Evolutionary conservation across 1,140 invertebrate species (phyloP).

Genomic region (Tyrophagus putrescentiae): DNA sequence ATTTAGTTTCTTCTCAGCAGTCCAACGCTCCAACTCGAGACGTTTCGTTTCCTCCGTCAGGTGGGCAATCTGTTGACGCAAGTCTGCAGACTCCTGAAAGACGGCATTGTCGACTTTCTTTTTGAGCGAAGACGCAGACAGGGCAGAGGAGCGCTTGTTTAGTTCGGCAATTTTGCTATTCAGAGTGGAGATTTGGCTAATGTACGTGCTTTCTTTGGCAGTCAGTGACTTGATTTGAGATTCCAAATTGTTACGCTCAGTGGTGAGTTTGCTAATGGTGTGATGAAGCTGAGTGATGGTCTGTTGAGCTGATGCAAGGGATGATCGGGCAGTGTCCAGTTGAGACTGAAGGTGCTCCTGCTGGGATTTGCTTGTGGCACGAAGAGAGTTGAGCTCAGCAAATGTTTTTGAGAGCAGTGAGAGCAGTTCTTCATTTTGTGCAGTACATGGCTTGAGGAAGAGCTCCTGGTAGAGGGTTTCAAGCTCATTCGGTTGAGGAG

Average conservation of each 20-base stretch:
- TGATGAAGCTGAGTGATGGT: too few relatives aligned
- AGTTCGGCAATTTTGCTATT: neutral
- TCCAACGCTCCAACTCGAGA: conserved; percentile 2
- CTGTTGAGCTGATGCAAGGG: too few relatives aligned
- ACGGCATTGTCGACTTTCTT: conserved; percentile 18
- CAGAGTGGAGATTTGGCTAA: neutral
- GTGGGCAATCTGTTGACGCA: neutral
- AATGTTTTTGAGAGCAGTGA: neutral
- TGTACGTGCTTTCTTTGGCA: neutral
- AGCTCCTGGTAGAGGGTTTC: conserved; percentile 7
- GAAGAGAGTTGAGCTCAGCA: neutral
- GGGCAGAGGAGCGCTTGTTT: neutral
- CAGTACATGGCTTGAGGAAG: neutral
- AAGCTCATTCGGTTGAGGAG: neutral
- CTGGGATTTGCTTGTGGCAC: too few relatives aligned
- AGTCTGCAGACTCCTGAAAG: conserved; percentile 15
- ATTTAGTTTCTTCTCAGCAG: conserved; percentile 2
- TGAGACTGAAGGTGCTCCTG: too few relatives aligned
- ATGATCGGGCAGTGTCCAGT: too few relatives aligned
- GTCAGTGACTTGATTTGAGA: neutral
- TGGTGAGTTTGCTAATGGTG: neutral
- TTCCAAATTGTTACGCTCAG: neutral
- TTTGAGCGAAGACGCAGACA: neutral
- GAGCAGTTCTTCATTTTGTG: conserved; percentile 12
- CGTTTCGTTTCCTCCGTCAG: neutral